Evolutionary conservation across 2,888 invertebrate species (phyloP).

Genomic region (Anodontia alba): DNA sequence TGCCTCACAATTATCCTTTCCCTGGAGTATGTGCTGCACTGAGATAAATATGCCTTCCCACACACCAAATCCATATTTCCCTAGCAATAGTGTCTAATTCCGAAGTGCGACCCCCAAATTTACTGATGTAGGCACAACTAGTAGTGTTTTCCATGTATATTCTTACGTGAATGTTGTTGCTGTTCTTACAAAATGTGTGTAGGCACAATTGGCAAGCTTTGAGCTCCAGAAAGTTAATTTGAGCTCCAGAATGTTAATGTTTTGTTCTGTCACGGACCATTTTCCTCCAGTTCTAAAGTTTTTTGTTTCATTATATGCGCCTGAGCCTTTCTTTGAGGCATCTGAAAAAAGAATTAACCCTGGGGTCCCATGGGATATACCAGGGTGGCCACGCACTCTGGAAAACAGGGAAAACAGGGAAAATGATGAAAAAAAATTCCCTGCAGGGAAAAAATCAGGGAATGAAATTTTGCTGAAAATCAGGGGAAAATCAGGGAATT

Average conservation of each 20-base stretch:
- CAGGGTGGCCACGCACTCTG: too few relatives aligned
- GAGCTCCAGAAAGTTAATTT: constrained; percentile 50
- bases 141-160: constrained; percentile 53
- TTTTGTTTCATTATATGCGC: constrained; percentile 20
- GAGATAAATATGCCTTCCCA: constrained; percentile 27
- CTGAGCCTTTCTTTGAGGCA: constrained; percentile 48
- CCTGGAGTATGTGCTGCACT: constrained; percentile 41
- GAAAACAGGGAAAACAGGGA: too few relatives aligned
- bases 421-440: too few relatives aligned
- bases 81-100: constrained; percentile 34
- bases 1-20: constrained; percentile 22
- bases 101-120: constrained; percentile 23
- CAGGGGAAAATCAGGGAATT: too few relatives aligned
- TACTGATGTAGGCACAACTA: constrained; percentile 37
- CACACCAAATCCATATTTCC: constrained; percentile 45
- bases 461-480: too few relatives aligned
- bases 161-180: constrained; percentile 26
- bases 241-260: too few relatives aligned
- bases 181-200: constrained; percentile 19
- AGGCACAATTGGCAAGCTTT: constrained; percentile 43
- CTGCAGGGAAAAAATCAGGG: too few relatives aligned
- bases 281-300: constrained; percentile 37
- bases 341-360: constrained; percentile 30
- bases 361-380: constrained; percentile 28
- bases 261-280: constrained; percentile 31